phyloP scores from a whole-genome alignment of 2,113 vertebrate species.

The Daphoenositta chrysoptera region DNA sequence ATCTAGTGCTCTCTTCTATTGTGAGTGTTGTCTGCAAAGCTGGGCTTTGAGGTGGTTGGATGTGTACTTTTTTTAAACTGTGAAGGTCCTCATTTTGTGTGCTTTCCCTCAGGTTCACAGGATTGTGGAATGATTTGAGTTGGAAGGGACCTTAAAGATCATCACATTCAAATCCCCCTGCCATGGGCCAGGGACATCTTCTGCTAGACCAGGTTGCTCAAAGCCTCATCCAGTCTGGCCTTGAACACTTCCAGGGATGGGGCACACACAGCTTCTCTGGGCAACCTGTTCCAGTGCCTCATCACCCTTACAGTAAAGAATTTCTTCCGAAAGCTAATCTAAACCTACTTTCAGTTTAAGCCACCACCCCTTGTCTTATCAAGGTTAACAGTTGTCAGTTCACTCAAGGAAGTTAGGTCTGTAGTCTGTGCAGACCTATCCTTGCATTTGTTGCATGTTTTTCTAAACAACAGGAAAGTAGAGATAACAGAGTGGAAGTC shows the following conservation, averaged over 20 bases:
- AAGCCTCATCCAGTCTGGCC: neutral
- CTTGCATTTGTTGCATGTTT: neutral
- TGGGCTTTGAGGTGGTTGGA: neutral
- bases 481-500: neutral
- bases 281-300: neutral
- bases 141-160: neutral
- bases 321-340: neutral
- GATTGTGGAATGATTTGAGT: neutral
- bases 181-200: neutral
- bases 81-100: neutral
- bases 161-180: neutral
- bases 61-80: neutral
- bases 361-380: neutral
- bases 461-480: neutral
- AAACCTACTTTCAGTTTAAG: neutral
- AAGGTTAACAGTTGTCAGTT: neutral
- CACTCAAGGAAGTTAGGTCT: neutral
- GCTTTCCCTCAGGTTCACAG: neutral
- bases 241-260: neutral
- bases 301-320: neutral
- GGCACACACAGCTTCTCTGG: neutral
- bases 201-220: neutral
- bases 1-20: neutral
- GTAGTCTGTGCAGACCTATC: neutral
- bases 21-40: neutral